These are phyloP conservation scores for Lepisosteus osseus DNA, from an alignment of 2,113 vertebrate genomes.

Conservation along the genomic window DNA sequence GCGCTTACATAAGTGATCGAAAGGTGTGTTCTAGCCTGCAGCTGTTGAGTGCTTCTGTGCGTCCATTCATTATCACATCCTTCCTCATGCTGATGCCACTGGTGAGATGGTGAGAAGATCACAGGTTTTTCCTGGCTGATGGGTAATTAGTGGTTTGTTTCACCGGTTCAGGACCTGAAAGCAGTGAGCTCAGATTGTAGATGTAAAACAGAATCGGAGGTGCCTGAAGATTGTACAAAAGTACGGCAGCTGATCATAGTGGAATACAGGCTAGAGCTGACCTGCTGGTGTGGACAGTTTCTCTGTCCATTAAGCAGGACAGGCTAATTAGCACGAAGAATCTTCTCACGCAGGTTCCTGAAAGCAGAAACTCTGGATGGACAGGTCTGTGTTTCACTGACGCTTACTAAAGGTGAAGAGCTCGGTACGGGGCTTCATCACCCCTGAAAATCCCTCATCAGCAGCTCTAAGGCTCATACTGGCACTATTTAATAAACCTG, in stretches of 20 bases:
- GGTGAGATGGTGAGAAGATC: no score
- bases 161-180: no score
- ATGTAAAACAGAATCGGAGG: not conserved
- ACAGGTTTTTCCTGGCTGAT: no score
- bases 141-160: no score
- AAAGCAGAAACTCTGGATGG: slow-evolving; percentile 40
- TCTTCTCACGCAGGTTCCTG: not conserved
- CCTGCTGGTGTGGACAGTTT: not conserved
- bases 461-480: not conserved
- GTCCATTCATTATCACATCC: no score
- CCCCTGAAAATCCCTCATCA: not conserved
- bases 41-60: no score
- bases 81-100: no score
- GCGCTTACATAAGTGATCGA: no score
- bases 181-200: no score
- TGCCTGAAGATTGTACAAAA: not conserved
- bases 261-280: not conserved
- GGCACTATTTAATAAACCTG: not conserved
- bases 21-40: no score
- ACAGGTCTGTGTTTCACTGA: slow-evolving; percentile 36
- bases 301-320: no score
- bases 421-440: not conserved
- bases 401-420: not conserved
- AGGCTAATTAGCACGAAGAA: slow-evolving; percentile 18
- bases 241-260: not conserved